These are phyloP conservation scores for Ceuthmochares aereus DNA, from an alignment of 2,113 vertebrate genomes.

Conservation along the genomic window DNA sequence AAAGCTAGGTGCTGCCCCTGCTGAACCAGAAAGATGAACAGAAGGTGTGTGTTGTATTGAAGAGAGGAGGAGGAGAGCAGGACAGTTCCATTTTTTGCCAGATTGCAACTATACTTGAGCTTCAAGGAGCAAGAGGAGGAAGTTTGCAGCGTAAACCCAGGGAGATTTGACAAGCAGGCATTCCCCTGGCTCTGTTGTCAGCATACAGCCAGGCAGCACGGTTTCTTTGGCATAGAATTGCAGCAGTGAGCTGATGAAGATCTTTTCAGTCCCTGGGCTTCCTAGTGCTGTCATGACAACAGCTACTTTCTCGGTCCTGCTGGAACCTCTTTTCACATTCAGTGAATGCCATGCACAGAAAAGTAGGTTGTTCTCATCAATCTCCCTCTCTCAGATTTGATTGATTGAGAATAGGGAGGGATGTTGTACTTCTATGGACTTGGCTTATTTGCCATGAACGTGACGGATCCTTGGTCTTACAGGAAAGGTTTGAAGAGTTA, in stretches of 20 bases:
- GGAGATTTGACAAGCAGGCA: background rate
- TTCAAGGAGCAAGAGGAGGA: background rate
- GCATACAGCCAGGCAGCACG: background rate
- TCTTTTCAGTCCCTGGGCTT: conserved; percentile 61
- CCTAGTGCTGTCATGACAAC: conserved; percentile 69
- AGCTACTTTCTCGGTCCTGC: conserved; percentile 48
- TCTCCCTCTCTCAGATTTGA: conserved; percentile 17
- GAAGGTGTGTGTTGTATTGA: background rate
- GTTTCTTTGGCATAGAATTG: conserved; percentile 15
- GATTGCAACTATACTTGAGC: background rate
- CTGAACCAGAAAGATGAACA: background rate
- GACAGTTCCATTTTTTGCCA: background rate
- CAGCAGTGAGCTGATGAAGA: conserved; percentile 63
- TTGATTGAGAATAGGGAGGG: conserved; percentile 37
- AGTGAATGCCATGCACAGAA: conserved; percentile 51
- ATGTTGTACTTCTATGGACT: background rate
- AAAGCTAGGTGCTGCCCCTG: background rate
- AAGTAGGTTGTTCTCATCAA: conserved; percentile 56
- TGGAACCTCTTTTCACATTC: conserved; percentile 61
- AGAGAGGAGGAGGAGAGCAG: background rate
- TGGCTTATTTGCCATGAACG: background rate
- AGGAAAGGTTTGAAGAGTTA: background rate
- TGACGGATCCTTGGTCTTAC: background rate
- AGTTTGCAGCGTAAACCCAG: background rate
- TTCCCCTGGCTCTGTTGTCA: conserved; percentile 37